Conservation (phyloP, 2,797 vertebrate species). For the Gobio occitaniae region DNA sequence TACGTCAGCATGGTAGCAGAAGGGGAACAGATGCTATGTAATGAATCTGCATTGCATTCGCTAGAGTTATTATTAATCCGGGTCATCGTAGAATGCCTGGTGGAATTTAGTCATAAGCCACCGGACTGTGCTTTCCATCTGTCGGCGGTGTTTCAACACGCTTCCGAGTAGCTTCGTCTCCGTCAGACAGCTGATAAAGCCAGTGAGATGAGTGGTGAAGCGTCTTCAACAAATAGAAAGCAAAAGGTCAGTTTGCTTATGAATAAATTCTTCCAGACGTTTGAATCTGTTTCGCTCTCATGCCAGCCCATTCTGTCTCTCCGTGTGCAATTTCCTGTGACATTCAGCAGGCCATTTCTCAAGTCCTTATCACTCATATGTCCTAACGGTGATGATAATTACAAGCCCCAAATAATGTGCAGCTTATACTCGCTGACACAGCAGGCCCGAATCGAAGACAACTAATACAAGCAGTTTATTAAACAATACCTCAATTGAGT, state of each 20-base stretch:
- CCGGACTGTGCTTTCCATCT: constrained; percentile 31
- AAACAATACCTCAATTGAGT: neutral
- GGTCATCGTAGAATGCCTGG: neutral
- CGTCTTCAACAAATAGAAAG: constrained; percentile 9
- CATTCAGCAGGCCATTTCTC: neutral
- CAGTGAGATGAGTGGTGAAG: neutral
- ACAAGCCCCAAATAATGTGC: neutral
- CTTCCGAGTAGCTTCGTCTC: constrained; percentile 7
- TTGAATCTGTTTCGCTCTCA: constrained; percentile 30
- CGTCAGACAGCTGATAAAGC: constrained; percentile 31
- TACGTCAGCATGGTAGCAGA: constrained; percentile 29
- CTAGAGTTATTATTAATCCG: constrained; percentile 37
- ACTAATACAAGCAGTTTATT: constrained; percentile 6
- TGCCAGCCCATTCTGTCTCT: neutral
- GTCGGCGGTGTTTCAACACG: neutral
- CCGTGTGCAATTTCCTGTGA: constrained; percentile 43
- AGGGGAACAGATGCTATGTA: constrained; percentile 34
- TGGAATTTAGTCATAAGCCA: constrained; percentile 37
- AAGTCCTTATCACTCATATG: neutral
- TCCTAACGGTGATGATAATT: constrained; percentile 16
- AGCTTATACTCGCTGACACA: neutral
- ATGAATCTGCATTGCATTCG: constrained; percentile 32
- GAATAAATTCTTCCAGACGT: constrained; percentile 35
- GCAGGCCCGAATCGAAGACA: neutral
- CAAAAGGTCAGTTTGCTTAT: constrained; percentile 30